Evolutionary conservation across 2,113 vertebrate genomes (phyloP).

Genomic region (Ascaphus truei): DNA sequence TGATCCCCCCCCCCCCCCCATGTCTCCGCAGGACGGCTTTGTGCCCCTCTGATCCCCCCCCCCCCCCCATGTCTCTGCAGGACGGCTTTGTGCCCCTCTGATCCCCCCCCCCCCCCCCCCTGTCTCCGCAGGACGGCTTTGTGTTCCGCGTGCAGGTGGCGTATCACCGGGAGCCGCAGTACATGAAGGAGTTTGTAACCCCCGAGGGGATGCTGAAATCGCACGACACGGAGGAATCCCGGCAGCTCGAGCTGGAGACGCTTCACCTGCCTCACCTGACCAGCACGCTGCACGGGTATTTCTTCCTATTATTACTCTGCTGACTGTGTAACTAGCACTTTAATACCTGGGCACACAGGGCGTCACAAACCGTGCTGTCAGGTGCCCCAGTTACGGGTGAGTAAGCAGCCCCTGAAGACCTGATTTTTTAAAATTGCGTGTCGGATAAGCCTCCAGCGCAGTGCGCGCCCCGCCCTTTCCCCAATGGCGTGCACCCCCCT

Average conservation of each 20-base stretch:
- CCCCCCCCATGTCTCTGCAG: conserved; percentile 50
- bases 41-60: too few species aligned
- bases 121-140: conserved; percentile 73
- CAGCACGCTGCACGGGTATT: conserved; percentile 87
- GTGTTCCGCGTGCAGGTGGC: conserved; percentile 86
- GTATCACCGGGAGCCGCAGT: conserved; percentile 86
- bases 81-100: conserved; percentile 70
- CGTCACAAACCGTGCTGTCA: too few species aligned
- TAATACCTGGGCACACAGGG: too few species aligned
- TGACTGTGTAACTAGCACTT: too few species aligned
- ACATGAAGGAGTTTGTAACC: conserved; percentile 77
- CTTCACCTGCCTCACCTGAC: conserved; percentile 79
- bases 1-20: too few species aligned
- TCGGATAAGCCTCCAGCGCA: too few species aligned
- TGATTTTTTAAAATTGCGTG: too few species aligned
- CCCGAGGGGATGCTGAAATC: conserved; percentile 78
- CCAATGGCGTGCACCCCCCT: too few species aligned
- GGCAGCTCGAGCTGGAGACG: conserved; percentile 74
- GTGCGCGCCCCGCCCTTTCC: too few species aligned
- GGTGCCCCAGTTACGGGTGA: too few species aligned
- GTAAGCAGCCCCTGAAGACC: too few species aligned
- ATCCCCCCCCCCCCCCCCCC: background rate
- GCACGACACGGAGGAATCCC: conserved; percentile 78
- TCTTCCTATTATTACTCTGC: too few species aligned
- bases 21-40: background rate